Conservation (phyloP, 2,888 invertebrate species). For the Aphodius sticticus region DNA sequence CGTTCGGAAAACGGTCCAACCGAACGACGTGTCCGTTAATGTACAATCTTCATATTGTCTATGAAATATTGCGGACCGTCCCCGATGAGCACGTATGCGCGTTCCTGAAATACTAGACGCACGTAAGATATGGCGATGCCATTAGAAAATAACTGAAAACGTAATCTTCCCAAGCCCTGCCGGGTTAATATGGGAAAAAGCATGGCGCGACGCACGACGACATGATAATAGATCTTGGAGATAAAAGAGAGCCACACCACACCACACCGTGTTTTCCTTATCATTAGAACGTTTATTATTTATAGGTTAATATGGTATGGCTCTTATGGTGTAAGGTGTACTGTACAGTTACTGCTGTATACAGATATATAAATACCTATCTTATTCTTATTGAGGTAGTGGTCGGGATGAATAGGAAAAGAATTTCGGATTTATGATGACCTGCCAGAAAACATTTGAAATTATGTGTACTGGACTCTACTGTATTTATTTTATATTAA, state of each 20-base stretch:
- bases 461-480: too few relatives aligned
- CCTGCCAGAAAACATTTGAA: too few relatives aligned
- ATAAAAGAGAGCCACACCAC: background rate
- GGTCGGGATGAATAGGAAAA: background rate
- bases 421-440: too few relatives aligned
- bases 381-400: background rate
- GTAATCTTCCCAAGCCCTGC: background rate
- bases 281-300: background rate
- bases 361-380: background rate
- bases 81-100: background rate
- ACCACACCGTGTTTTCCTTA: conserved; percentile 4
- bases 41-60: conserved; percentile 25
- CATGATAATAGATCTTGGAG: background rate
- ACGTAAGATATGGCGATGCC: conserved; percentile 4
- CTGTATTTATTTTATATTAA: too few relatives aligned
- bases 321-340: background rate
- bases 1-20: background rate
- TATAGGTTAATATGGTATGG: background rate
- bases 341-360: background rate
- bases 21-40: conserved; percentile 16
- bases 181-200: background rate
- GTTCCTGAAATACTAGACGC: conserved; percentile 4
- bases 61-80: conserved; percentile 23
- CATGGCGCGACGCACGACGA: background rate
- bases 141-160: conserved; percentile 4